Percentiles rank a stretch among this genome's conserved stretches.
Conservation (phyloP, 2,113 vertebrate genomes). For the Panthera tigris region DNA sequence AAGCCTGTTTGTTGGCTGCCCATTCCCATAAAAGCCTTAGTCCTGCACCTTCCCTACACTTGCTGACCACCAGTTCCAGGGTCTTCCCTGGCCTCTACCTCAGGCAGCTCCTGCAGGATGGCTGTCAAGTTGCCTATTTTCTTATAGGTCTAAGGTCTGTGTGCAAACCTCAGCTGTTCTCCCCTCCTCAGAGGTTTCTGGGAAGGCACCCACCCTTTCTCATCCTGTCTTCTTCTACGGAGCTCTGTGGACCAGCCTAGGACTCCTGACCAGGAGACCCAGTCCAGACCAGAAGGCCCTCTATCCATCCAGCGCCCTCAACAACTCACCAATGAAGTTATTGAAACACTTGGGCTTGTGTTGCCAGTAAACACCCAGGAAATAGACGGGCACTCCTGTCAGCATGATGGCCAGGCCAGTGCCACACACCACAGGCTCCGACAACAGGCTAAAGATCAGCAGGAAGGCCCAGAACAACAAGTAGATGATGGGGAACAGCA, state of each 20-base stretch:
- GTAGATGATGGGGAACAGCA: constrained; percentile 93
- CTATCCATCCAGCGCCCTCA: neutral
- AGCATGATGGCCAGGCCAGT: constrained; percentile 95
- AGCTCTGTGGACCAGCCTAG: neutral
- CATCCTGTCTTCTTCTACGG: neutral
- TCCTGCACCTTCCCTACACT: neutral
- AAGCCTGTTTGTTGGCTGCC: neutral
- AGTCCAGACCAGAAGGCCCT: neutral
- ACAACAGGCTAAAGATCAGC: constrained; percentile 93
- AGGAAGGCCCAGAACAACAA: constrained; percentile 96
- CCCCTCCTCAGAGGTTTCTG: neutral
- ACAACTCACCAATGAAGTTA: constrained; percentile 87
- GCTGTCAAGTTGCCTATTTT: neutral
- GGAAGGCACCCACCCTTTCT: neutral
- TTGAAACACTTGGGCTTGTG: constrained; percentile 92
- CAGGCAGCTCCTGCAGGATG: neutral
- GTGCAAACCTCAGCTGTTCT: neutral
- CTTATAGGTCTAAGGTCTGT: neutral
- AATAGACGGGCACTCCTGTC: constrained; percentile 93
- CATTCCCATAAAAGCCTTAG: neutral
- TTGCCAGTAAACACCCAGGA: constrained; percentile 93
- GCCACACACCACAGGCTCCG: constrained; percentile 93
- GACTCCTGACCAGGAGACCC: neutral
- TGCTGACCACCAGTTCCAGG: neutral
- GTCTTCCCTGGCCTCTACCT: neutral